Evolutionary conservation across 2,113 vertebrate species (phyloP).

Genomic region (Oncorhynchus masou): DNA sequence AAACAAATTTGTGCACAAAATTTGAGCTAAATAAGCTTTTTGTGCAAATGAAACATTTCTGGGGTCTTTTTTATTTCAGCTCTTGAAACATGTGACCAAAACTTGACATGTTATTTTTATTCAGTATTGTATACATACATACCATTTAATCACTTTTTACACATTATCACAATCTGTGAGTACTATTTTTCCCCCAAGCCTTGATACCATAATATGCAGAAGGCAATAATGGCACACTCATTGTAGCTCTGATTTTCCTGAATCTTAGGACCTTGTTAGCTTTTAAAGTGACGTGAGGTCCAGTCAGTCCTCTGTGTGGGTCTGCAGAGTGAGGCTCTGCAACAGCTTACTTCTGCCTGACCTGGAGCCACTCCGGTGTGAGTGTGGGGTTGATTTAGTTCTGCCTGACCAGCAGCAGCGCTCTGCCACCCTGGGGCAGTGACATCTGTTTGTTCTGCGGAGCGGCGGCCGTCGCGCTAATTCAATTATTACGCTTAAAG

Average conservation of each 20-base stretch:
- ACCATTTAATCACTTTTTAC: background rate
- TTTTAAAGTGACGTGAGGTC: background rate
- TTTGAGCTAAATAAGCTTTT: no score
- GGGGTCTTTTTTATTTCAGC: no score
- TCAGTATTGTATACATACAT: no score
- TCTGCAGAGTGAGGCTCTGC: background rate
- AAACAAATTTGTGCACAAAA: no score
- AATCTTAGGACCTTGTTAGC: background rate
- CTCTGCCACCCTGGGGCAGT: constrained; percentile 21
- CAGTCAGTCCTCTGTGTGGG: background rate
- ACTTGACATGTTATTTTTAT: no score
- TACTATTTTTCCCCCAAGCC: background rate
- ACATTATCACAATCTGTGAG: background rate
- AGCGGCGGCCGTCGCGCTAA: constrained; percentile 30
- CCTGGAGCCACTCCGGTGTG: constrained; percentile 1
- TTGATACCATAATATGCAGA: no score
- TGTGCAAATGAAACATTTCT: no score
- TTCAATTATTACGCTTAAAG: constrained; percentile 54
- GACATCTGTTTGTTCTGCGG: constrained; percentile 43
- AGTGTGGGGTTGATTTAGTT: constrained; percentile 28
- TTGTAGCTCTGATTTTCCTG: background rate
- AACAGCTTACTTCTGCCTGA: constrained; percentile 1
- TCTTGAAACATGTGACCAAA: no score
- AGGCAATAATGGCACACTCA: constrained; percentile 4
- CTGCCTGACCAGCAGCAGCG: constrained; percentile 23